phyloP scores from a whole-genome alignment of 2,888 invertebrate species.

The Halictus quadricinctus region DNA sequence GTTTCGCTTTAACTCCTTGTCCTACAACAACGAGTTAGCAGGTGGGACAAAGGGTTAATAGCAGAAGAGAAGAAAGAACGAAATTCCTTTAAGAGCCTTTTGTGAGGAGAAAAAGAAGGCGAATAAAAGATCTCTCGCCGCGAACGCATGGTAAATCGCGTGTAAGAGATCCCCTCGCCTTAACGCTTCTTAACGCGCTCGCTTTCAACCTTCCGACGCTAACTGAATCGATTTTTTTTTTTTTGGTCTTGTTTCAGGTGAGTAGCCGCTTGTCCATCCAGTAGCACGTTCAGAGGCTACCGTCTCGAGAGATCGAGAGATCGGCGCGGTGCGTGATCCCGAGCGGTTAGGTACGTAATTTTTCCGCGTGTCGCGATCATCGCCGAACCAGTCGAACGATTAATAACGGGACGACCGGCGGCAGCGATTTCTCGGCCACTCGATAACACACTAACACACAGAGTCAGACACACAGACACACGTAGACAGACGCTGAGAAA shows the following conservation, averaged over 20 bases:
- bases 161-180: too few species aligned
- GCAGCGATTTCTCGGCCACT: conserved; percentile 73
- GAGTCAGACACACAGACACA: not conserved
- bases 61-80: too few species aligned
- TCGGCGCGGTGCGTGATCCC: conserved; percentile 6
- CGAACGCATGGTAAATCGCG: too few species aligned
- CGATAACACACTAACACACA: conserved; percentile 65
- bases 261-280: conserved; percentile 37
- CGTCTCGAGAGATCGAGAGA: conserved; percentile 10
- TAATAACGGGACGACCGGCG: conserved; percentile 60
- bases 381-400: conserved; percentile 41
- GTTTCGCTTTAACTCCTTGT: too few species aligned
- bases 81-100: too few species aligned
- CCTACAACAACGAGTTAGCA: too few species aligned
- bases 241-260: conserved; percentile 54
- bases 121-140: too few species aligned
- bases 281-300: not conserved
- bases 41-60: too few species aligned
- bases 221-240: not conserved
- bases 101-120: too few species aligned
- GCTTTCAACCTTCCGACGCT: not conserved
- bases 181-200: not conserved
- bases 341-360: conserved; percentile 53
- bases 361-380: conserved; percentile 7
- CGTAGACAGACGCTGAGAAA: conserved; percentile 72